Evolutionary conservation across 2,888 invertebrate genomes (phyloP), one percentile per base, ranked within the genome.

Genomic region (Ectemnius continuus): DNA sequence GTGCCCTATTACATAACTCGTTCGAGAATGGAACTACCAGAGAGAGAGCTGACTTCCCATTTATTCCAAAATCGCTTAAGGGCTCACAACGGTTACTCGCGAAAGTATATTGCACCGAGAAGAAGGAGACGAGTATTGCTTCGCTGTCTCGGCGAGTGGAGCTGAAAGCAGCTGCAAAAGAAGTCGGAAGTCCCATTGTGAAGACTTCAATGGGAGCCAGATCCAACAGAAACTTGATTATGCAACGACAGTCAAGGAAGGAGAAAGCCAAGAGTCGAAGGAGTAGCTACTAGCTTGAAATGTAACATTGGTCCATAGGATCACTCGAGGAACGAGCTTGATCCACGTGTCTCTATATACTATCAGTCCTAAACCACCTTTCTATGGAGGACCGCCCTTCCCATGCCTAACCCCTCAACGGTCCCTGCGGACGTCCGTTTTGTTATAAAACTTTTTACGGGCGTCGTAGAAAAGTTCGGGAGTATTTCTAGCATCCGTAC

Each of bases 381-480:
- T 65, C 57, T 63, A 61, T 45, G 46, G 60, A 58, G 36, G 58
- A n/a, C 16, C 66, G 75, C 23, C 57, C 59, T 45, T n/a, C 48
- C 8, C 64, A 70, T 46, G 3, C 23, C 62, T 70, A 71, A 46
- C 57, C 56, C 63, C 13, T 59, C 26, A 61, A 61, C 67, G 66
- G 61, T 75, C 61, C 48, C 58, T 47, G 68, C 63, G 46, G 72
- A 60, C 79, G 78, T 64, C 57, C 73, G 75, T 78, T 84, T 80
- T 80, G 80, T 86, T 87, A 84, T 86, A 84, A 87, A 87, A 79
- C 73, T 84, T 87, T 87, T 87, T 87, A 87, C 75, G 87, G 84
- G 83, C 78, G 80, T 81, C 84, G 78, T 83, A 86, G 81, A 83
- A 87, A 87, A 87, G 83, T 86, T 87, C 61, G 62, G 65, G 67